A percentile compares a stretch with the other conserved stretches of the same genome.
These are phyloP conservation scores for Bilobella aurantiaca DNA, from an alignment of 1,140 invertebrate genomes.

Conservation along the genomic window DNA sequence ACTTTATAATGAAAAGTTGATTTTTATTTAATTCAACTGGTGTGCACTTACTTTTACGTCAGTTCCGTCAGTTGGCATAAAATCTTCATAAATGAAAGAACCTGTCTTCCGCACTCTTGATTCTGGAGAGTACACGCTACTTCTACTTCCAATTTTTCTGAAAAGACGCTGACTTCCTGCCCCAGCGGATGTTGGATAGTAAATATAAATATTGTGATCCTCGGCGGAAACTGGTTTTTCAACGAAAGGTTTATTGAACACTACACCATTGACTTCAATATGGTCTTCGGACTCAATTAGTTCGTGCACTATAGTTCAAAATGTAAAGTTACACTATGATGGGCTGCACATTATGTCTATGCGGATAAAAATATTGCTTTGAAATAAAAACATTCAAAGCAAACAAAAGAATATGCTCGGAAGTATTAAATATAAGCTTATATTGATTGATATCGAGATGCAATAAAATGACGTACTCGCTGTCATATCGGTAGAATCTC, in stretches of 20 bases:
- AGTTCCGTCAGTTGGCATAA: conserved; percentile 99
- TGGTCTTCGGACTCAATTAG: conserved; percentile 95
- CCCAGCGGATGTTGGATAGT: conserved; percentile 97
- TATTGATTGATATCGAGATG: too few species aligned
- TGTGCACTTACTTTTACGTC: conserved; percentile 61
- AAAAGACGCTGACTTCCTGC: conserved; percentile 92
- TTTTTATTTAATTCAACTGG: too few species aligned
- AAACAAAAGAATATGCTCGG: too few species aligned
- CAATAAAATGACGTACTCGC: conserved; percentile 55
- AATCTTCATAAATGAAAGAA: conserved; percentile 99
- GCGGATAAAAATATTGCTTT: too few species aligned
- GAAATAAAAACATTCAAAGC: too few species aligned
- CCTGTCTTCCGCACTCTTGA: conserved; percentile 91
- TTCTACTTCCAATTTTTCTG: conserved; percentile 95
- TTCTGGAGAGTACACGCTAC: conserved; percentile 95
- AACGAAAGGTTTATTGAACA: conserved; percentile 98
- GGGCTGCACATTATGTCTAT: too few species aligned
- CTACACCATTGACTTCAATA: conserved; percentile 92
- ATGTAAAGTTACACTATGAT: neutral
- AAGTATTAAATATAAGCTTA: too few species aligned
- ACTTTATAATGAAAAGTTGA: too few species aligned
- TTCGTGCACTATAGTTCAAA: conserved; percentile 74
- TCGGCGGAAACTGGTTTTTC: conserved; percentile 97
- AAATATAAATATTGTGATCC: conserved; percentile 99
- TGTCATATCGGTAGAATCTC: conserved; percentile 81